Evolutionary conservation across 2,888 invertebrate genomes (phyloP).

Genomic region (Palloptera scutellata): DNA sequence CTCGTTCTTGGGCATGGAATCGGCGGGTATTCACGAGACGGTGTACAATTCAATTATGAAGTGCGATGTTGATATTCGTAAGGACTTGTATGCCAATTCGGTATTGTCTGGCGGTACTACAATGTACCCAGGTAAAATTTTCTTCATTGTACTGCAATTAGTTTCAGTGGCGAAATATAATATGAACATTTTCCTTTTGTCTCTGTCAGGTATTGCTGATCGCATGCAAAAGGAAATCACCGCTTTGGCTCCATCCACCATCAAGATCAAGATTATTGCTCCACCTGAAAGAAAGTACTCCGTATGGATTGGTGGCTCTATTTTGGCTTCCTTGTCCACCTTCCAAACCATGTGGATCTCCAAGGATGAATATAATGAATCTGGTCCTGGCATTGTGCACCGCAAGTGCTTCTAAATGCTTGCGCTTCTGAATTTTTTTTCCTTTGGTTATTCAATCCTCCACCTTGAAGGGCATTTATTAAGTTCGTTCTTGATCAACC

Average conservation of each 20-base stretch:
- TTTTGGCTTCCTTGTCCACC: conserved; percentile 88
- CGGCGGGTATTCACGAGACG: conserved; percentile 91
- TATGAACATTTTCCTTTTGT: not conserved
- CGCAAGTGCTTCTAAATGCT: conserved; percentile 92
- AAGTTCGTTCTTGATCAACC: too few relatives aligned
- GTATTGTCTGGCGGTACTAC: conserved; percentile 90
- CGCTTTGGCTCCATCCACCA: conserved; percentile 87
- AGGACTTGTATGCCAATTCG: conserved; percentile 92
- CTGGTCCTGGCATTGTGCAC: conserved; percentile 94
- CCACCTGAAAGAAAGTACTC: conserved; percentile 95
- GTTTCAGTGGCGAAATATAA: too few relatives aligned
- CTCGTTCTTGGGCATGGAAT: conserved; percentile 84
- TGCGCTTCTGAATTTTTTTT: too few relatives aligned
- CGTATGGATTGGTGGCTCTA: conserved; percentile 93
- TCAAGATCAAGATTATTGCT: conserved; percentile 94
- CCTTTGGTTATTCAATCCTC: too few relatives aligned
- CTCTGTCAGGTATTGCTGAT: conserved; percentile 79
- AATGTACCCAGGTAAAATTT: conserved; percentile 77
- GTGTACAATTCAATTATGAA: conserved; percentile 97
- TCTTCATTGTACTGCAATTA: too few relatives aligned
- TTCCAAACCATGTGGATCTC: conserved; percentile 97
- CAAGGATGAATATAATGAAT: conserved; percentile 95
- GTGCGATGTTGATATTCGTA: conserved; percentile 94
- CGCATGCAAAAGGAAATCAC: conserved; percentile 94
- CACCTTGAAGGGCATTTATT: too few relatives aligned